Base-by-base conservation (phyloP, 2,888 invertebrate genomes). In the Thymelicus sylvestris region DNA sequence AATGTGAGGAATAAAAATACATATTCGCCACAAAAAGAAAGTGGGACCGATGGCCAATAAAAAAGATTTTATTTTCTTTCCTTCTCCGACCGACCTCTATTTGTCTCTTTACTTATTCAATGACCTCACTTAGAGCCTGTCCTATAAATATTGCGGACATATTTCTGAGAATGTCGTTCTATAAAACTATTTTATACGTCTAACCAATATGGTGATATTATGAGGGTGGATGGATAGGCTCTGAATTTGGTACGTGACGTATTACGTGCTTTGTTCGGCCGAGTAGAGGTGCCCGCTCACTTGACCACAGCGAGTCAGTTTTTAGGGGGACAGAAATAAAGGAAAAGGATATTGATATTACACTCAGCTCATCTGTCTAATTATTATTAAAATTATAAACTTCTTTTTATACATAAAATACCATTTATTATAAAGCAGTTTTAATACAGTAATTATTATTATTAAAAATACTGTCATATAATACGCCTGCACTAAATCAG, bases 181-280 rank as follows among this genome's bases (percentile, higher is more conserved):
- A 47, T 44, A 12, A 62, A 62, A 47, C 13, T 62, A 47, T 24
- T 62, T 47, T 62, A 62, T 62, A 59, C 13, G 31, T 38, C 38
- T n/a, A 31, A 59, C 59, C 59, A 59, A 59, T 59, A 62, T 62
- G 47, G 62, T 62, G 62, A 47, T 47, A 62, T 62, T 62, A 62
- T 44, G 62, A 47, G 24, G 62, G 12, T 13, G 13, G 62, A 47
- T 62, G 62, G 47, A 62, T 62, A 19, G 47, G 6, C 63, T 7
- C 44, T 63, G 63, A 63, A 63, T 63, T 63, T 48, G 12, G 63
- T 63, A 63, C 63, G 63, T 63, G 63, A 63, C 60, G 5, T 41
- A 60, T 60, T 60, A 8, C 60, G 60, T 60, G 60, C 39, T 60
- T 60, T 60, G 60, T 60, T 60, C 60, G 41, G 10, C 3, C 15